Evolutionary conservation across 2,888 invertebrate species (phyloP).

Genomic region (Spodoptera picta): DNA sequence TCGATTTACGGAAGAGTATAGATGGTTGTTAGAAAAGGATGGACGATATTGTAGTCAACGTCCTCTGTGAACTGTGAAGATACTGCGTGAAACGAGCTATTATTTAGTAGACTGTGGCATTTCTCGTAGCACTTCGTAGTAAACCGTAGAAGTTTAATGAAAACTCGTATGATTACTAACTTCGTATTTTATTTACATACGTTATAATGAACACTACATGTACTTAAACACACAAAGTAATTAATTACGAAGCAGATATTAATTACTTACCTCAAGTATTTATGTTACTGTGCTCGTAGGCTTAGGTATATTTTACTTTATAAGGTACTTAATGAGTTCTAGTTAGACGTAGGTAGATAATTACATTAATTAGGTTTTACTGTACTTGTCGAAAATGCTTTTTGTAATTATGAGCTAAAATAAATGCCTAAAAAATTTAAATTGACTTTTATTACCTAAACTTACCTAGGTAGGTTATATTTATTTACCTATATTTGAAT

Average conservation of each 20-base stretch:
- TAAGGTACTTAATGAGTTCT: no score
- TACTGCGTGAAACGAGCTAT: constrained; percentile 76
- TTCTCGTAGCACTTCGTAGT: constrained; percentile 69
- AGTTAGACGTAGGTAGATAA: no score
- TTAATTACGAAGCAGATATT: not conserved
- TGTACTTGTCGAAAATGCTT: no score
- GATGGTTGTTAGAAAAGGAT: constrained; percentile 76
- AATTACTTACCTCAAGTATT: not conserved
- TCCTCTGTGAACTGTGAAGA: constrained; percentile 80
- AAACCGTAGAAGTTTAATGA: constrained; percentile 49
- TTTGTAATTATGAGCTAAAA: no score
- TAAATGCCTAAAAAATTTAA: no score
- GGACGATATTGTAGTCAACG: constrained; percentile 82
- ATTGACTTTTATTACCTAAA: no score
- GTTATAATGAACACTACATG: not conserved
- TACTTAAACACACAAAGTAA: not conserved
- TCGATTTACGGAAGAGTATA: constrained; percentile 88
- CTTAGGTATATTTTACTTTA: no score
- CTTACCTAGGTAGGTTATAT: no score
- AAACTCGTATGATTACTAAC: constrained; percentile 38
- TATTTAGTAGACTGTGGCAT: constrained; percentile 77
- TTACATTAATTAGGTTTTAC: no score
- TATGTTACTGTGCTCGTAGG: no score
- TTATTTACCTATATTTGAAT: no score
- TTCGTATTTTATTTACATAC: not conserved